Conservation (phyloP, 37 sponge, comb jelly and placozoan genomes). For the Halichondria panicea region DNA sequence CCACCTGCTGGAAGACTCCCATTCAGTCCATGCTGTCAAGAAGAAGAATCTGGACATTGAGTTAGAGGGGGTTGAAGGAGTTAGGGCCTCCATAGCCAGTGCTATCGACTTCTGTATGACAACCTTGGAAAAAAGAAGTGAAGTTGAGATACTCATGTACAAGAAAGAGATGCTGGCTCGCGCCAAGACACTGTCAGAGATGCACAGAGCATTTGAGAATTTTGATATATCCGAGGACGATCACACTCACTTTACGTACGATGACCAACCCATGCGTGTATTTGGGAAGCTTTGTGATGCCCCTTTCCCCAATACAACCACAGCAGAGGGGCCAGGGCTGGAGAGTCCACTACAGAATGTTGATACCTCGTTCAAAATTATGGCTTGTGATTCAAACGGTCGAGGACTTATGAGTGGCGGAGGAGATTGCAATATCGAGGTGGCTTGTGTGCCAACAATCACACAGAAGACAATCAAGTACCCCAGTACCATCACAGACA, state of each 20-base stretch:
- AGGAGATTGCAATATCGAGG: conserved; percentile 8
- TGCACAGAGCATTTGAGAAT: background rate
- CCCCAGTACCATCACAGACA: conserved; percentile 17
- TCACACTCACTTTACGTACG: conserved; percentile 3
- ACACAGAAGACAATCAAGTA: background rate
- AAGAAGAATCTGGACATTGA: conserved; percentile 11
- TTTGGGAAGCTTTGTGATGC: conserved; percentile 32
- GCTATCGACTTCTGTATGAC: conserved; percentile 10
- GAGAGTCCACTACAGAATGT: conserved; percentile 24
- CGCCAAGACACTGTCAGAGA: conserved; percentile 2
- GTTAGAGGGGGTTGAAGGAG: conserved; percentile 4
- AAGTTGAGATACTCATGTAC: conserved; percentile 33
- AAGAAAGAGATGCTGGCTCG: conserved; percentile 33
- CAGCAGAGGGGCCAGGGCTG: conserved; percentile 10
- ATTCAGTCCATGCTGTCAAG: background rate
- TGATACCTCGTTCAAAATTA: conserved; percentile 13
- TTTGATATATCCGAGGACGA: conserved; percentile 19
- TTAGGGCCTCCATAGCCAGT: conserved; percentile 1
- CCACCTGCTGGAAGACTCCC: background rate
- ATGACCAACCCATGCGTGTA: background rate
- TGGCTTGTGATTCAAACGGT: background rate
- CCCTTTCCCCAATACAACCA: conserved; percentile 23
- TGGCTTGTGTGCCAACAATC: conserved; percentile 1
- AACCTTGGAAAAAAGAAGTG: conserved; percentile 25
- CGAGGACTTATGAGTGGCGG: conserved; percentile 33